phyloP scores from a whole-genome alignment of 2,888 invertebrate genomes.

The Myathropa florea region DNA sequence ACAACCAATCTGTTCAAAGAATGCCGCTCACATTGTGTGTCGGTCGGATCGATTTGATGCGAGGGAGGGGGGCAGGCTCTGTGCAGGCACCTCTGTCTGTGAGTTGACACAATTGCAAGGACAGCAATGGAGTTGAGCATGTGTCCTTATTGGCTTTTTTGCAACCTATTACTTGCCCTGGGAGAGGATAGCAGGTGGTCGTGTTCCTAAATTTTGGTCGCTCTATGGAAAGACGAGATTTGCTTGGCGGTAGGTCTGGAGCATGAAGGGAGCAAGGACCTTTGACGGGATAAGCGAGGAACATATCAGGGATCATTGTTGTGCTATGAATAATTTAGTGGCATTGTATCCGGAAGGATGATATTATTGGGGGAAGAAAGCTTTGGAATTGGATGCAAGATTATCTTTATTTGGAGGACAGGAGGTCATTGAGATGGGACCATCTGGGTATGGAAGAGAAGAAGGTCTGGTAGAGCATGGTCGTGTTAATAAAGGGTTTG shows the following conservation, averaged over 20 bases:
- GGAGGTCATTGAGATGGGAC: no score
- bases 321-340: neutral
- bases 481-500: no score
- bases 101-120: neutral
- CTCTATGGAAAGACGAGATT: neutral
- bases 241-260: neutral
- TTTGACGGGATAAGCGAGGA: neutral
- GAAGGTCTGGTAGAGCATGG: no score
- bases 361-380: neutral
- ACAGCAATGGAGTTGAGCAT: neutral
- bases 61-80: neutral
- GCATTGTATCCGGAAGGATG: neutral
- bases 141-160: neutral
- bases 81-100: neutral
- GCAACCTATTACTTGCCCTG: neutral
- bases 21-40: neutral
- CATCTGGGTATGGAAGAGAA: no score
- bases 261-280: neutral
- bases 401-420: no score
- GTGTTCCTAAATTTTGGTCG: neutral
- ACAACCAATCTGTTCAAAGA: constrained; percentile 15
- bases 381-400: neutral
- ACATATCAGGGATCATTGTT: neutral
- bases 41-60: constrained; percentile 24
- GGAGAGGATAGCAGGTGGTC: constrained; percentile 1